phyloP scores from a whole-genome alignment of 2,113 vertebrate species.

The Shinisaurus crocodilurus region DNA sequence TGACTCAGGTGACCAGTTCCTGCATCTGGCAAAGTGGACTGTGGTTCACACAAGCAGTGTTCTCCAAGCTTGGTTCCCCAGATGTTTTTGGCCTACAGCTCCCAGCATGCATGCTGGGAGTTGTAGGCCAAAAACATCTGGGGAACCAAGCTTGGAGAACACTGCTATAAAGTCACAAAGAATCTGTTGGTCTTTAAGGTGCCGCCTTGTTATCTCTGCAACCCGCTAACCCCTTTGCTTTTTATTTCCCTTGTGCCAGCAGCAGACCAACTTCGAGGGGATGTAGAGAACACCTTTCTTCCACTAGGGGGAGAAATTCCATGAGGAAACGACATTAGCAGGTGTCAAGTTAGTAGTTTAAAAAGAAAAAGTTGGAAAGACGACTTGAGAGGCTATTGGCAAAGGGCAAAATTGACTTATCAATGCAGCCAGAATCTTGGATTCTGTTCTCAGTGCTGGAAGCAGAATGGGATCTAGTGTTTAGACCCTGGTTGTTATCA shows the following conservation, averaged over 20 bases:
- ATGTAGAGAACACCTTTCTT: background rate
- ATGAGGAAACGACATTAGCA: background rate
- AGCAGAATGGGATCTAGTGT: background rate
- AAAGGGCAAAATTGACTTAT: background rate
- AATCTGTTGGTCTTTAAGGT: background rate
- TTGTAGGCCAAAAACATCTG: too few species aligned
- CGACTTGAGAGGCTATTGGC: background rate
- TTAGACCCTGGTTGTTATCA: background rate
- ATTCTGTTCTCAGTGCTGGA: background rate
- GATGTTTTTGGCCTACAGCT: too few species aligned
- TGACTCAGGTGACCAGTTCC: background rate
- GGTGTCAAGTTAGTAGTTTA: background rate
- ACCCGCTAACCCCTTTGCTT: background rate
- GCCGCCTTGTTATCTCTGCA: background rate
- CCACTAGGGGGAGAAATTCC: slow-evolving; percentile 13
- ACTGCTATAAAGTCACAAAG: too few species aligned
- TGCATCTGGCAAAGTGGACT: background rate
- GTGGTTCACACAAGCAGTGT: background rate
- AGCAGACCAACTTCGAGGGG: background rate
- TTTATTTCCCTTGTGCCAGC: background rate
- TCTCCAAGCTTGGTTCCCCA: too few species aligned
- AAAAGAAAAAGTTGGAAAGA: background rate
- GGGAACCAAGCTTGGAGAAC: too few species aligned
- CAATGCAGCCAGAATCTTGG: background rate
- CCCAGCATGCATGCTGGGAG: too few species aligned